A percentile compares a stretch with the other conserved stretches of the same genome.
These are phyloP conservation scores for Botia kubotai DNA, from an alignment of 2,797 vertebrate species.

Conservation along the genomic window DNA sequence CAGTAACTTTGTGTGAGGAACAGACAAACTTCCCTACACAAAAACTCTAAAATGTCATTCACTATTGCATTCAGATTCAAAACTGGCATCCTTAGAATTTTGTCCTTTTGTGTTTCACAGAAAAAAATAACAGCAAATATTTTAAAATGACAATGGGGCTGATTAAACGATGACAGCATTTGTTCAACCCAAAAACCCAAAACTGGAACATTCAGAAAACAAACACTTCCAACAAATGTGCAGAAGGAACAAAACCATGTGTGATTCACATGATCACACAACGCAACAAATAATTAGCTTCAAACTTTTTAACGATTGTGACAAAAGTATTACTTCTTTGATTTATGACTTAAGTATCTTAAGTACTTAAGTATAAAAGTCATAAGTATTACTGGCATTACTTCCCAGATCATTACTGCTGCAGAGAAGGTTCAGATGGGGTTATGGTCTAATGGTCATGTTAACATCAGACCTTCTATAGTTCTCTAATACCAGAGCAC, in stretches of 20 bases:
- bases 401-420: conserved; percentile 22
- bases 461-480: conserved; percentile 51
- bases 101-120: background rate
- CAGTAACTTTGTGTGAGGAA: background rate
- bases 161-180: background rate
- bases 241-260: background rate
- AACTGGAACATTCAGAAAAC: background rate
- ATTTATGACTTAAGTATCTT: conserved; percentile 15
- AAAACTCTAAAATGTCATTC: background rate
- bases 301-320: background rate
- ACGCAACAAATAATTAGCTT: background rate
- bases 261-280: background rate
- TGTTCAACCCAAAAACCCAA: background rate
- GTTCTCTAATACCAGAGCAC: conserved; percentile 29
- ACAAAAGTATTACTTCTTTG: background rate
- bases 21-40: background rate
- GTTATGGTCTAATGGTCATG: conserved; percentile 41
- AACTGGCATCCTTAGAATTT: no score
- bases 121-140: background rate
- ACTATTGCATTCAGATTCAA: background rate
- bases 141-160: background rate
- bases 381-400: background rate
- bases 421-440: conserved; percentile 3
- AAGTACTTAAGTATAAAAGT: no score
- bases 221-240: background rate